A percentile compares a stretch with the other conserved stretches of the same genome.
Evolutionary conservation across 2,797 vertebrate genomes (phyloP).

Genomic region (Aeoliscus strigatus): DNA sequence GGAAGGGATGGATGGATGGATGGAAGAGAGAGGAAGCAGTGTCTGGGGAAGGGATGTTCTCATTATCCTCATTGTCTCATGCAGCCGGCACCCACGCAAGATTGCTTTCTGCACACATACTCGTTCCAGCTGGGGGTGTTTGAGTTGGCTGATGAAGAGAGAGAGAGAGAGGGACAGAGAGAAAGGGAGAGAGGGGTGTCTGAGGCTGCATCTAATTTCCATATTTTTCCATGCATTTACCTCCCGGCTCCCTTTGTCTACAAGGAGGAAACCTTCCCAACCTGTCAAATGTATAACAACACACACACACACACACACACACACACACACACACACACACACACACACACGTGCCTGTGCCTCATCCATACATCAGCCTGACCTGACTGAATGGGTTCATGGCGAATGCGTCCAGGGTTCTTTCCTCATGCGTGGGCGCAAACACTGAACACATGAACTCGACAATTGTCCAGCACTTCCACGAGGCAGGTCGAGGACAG

Average conservation of each 20-base stretch:
- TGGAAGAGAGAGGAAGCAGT: constrained; percentile 18
- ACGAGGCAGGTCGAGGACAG: constrained; percentile 49
- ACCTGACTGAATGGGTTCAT: constrained; percentile 44
- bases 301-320: no score
- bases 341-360: constrained; percentile 19
- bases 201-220: constrained; percentile 67
- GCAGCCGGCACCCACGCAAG: constrained; percentile 49
- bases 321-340: no score
- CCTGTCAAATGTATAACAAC: constrained; percentile 27
- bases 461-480: constrained; percentile 30
- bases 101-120: constrained; percentile 49
- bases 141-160: constrained; percentile 54
- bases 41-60: constrained; percentile 23
- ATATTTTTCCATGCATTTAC: constrained; percentile 66
- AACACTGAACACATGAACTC: constrained; percentile 35
- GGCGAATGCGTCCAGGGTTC: constrained; percentile 34
- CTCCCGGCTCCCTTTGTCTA: constrained; percentile 67
- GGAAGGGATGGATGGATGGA: no score
- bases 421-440: constrained; percentile 36
- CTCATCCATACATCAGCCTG: constrained; percentile 31
- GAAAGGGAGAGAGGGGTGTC: constrained; percentile 34
- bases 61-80: constrained; percentile 55
- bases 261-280: constrained; percentile 35
- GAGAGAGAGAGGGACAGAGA: constrained; percentile 27
- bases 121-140: constrained; percentile 54